Evolutionary conservation across 2,888 invertebrate species (phyloP).

Genomic region (Muschampia staudingeri): DNA sequence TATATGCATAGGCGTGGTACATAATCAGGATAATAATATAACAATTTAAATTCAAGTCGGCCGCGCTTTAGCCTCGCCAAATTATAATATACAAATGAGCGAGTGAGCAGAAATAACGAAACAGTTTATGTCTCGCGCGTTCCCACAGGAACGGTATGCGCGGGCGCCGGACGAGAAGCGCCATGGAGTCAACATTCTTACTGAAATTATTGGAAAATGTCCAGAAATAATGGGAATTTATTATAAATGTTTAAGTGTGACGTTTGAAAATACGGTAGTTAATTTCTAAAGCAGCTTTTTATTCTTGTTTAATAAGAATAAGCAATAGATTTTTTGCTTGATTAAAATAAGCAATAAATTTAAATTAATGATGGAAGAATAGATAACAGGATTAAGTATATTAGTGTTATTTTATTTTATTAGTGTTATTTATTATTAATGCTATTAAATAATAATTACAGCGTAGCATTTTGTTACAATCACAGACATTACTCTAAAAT

Average conservation of each 20-base stretch:
- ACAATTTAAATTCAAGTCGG: constrained; percentile 79
- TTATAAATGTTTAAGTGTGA: no score
- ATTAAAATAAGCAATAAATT: no score
- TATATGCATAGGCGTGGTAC: constrained; percentile 55
- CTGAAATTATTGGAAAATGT: background rate
- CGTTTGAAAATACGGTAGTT: no score
- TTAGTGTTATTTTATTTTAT: no score
- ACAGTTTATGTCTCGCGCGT: constrained; percentile 90
- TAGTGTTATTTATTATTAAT: no score
- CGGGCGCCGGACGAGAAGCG: constrained; percentile 72
- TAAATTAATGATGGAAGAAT: no score
- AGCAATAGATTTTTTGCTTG: no score
- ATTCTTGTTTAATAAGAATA: no score
- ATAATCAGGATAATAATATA: constrained; percentile 77
- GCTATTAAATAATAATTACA: background rate
- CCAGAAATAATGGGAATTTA: no score
- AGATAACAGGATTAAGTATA: no score
- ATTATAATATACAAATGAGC: constrained; percentile 91
- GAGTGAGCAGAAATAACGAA: constrained; percentile 90
- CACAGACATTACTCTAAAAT: background rate
- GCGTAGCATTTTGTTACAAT: background rate
- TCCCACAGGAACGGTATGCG: constrained; percentile 91
- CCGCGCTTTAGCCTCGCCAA: constrained; percentile 77
- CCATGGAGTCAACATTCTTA: constrained; percentile 71
- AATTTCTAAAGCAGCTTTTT: no score